Base-by-base conservation (phyloP, 2,797 vertebrate species). In the Xyrichtys novacula region DNA sequence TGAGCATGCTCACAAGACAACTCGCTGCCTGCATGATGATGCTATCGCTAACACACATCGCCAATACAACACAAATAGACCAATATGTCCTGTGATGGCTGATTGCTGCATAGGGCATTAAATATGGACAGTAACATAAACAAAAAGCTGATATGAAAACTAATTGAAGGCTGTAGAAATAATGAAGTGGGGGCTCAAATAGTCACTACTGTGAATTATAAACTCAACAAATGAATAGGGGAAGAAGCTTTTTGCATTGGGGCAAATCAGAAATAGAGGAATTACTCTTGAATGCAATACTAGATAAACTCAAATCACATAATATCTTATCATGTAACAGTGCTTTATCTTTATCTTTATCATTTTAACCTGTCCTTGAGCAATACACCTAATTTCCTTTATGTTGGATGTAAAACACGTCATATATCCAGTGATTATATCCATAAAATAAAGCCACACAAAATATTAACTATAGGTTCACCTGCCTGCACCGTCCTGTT, bases 1-100 rank as follows among this genome's bases (percentile, higher is more conserved):
- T 91, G 71, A 90, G 92, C 90, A 90, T 76, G 81, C 88, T 92
- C 90, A 68, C 77, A 91, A 72, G 71, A 57, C 46, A 61, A 58
- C 66, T 71, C 74, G 48, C 48, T 76, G 81, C 76, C 84, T 80
- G 86, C 84, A 89, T 90, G 88, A 91, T 29, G 78, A 90, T 82
- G 85, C 83, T 78, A 68, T 88, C 49, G 57, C 79, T 74, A 85
- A 88, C 80, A 85, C 67, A 71, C 64, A 71, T 2, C 31, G 55
- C 74, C 36, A 69, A 76, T 40, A 72, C 5, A 77, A 62, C 54
- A 74, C 74, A 72, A 71, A 76, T 60, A 76, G 43, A 49, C 48
- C 25, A 60, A 31, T 29, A 49, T 76, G 22, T 1, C 1, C 23
- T 65, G 52, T 48, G 28, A 59, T 29, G 32, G 40, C 55, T 38